phyloP scores from a whole-genome alignment of 2,888 invertebrate genomes.

The Notodonta dromedarius region DNA sequence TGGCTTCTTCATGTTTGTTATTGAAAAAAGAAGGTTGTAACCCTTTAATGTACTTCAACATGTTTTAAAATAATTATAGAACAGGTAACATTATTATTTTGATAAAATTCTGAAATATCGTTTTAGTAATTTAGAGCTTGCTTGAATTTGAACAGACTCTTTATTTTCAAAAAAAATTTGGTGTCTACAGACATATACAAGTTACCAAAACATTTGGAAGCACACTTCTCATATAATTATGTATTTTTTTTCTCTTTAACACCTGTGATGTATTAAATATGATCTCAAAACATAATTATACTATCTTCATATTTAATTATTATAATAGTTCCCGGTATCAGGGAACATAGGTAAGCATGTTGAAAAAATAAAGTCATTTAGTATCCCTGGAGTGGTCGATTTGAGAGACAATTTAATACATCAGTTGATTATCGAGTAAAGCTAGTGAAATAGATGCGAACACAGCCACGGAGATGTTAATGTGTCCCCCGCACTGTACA shows the following conservation, averaged over 20 bases:
- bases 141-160: neutral
- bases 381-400: conserved; percentile 64
- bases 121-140: neutral
- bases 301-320: conserved; percentile 81
- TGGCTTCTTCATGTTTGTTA: conserved; percentile 31
- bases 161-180: too few relatives aligned
- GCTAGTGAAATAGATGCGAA: conserved; percentile 14
- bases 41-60: neutral
- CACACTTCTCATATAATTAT: conserved; percentile 43
- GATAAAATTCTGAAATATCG: too few relatives aligned
- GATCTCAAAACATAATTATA: conserved; percentile 85
- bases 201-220: conserved; percentile 9
- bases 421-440: conserved; percentile 56
- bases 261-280: conserved; percentile 88
- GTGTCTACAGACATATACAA: neutral
- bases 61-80: neutral
- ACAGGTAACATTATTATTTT: neutral
- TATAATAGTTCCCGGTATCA: conserved; percentile 61
- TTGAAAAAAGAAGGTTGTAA: neutral
- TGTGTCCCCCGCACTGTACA: conserved; percentile 66
- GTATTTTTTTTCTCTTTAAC: conserved; percentile 76
- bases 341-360: conserved; percentile 25
- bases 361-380: conserved; percentile 37
- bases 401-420: conserved; percentile 82
- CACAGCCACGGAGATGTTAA: too few relatives aligned